Evolutionary conservation across 2,797 vertebrate species (phyloP).

Genomic region (Amniataba percoides): DNA sequence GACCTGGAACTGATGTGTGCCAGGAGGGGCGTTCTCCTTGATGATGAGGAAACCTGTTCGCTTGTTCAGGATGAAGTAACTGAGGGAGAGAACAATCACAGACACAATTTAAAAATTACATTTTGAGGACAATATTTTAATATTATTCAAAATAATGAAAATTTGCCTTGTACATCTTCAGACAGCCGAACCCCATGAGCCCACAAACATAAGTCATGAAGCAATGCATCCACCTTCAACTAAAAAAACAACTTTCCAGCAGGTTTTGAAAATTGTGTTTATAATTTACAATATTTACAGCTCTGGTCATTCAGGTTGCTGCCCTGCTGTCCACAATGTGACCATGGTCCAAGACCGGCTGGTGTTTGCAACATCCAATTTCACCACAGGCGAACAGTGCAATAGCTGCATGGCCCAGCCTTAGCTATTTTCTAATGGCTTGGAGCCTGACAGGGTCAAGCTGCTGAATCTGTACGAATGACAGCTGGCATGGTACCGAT

Average conservation of each 20-base stretch:
- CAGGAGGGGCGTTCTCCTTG: constrained; percentile 88
- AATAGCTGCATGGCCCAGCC: neutral
- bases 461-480: constrained; percentile 18
- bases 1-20: constrained; percentile 88
- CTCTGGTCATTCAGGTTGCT: neutral
- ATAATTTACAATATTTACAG: no score
- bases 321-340: neutral
- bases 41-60: constrained; percentile 91
- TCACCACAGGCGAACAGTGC: neutral
- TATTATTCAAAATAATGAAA: neutral
- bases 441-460: constrained; percentile 30
- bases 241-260: neutral
- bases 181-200: neutral
- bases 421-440: constrained; percentile 24
- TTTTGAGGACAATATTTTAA: neutral
- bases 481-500: constrained; percentile 20
- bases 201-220: neutral
- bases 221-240: neutral
- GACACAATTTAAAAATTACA: neutral
- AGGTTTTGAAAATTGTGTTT: neutral
- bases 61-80: constrained; percentile 91
- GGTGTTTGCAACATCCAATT: constrained; percentile 1
- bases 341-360: neutral
- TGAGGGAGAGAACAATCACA: constrained; percentile 66
- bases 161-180: neutral